A percentile compares a stretch with the other conserved stretches of the same genome.
Conservation (phyloP, 2,797 vertebrate genomes). For the Loriculus beryllinus region DNA sequence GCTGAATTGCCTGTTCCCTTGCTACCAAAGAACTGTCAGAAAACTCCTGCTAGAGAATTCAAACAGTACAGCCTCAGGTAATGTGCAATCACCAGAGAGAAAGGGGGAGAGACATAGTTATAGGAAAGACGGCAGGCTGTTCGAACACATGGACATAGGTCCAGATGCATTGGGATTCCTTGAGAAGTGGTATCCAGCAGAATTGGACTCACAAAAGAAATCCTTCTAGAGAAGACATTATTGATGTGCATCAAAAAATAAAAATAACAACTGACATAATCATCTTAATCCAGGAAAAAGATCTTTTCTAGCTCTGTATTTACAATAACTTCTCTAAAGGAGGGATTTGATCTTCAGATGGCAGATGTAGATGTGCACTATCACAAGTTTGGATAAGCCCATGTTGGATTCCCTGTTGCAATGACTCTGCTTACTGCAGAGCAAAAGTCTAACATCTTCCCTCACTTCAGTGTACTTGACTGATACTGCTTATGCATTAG, state of each 20-base stretch:
- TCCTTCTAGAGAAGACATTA: background rate
- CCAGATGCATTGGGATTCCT: background rate
- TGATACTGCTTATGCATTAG: background rate
- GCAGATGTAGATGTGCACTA: background rate
- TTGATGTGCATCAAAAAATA: background rate
- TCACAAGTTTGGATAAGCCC: background rate
- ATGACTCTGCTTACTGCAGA: background rate
- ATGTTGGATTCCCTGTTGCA: background rate
- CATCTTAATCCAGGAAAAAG: background rate
- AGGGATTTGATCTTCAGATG: background rate
- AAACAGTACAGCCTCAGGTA: conserved; percentile 22
- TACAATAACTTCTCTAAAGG: background rate
- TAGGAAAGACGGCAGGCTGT: background rate
- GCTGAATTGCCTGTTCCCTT: conserved; percentile 43
- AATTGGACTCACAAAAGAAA: background rate
- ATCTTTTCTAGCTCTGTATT: background rate
- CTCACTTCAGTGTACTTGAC: background rate
- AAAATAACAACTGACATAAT: background rate
- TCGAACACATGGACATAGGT: background rate
- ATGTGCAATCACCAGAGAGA: background rate
- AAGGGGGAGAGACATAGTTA: background rate
- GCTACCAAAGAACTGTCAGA: conserved; percentile 22
- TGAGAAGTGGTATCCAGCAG: background rate
- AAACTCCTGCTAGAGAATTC: conserved; percentile 9
- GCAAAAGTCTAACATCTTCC: background rate